Evolutionary conservation across 2,797 vertebrate species (phyloP).

Genomic region (Amniataba percoides): DNA sequence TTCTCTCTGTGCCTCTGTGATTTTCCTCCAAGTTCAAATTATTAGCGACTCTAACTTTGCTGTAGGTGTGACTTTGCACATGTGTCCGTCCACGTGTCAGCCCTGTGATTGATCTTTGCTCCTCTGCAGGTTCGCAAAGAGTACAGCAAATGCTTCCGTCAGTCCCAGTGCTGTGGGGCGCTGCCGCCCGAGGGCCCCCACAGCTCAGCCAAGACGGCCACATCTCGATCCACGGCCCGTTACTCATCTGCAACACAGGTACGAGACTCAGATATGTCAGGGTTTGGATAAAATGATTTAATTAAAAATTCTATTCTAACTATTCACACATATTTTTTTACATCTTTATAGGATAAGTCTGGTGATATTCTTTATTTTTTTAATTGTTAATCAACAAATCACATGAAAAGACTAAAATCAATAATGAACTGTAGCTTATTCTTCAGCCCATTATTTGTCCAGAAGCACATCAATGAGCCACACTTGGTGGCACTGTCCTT

Average conservation of each 20-base stretch:
- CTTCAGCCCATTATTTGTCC: not conserved
- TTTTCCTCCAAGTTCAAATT: not conserved
- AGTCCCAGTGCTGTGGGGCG: slow-evolving; percentile 94
- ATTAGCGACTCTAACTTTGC: slow-evolving; percentile 3
- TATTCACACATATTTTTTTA: not conserved
- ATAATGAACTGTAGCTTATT: not conserved
- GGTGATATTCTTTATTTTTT: not conserved
- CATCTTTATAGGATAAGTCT: not conserved
- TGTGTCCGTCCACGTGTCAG: not conserved
- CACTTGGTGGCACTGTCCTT: not conserved
- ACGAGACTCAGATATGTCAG: slow-evolving; percentile 39
- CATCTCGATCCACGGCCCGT: slow-evolving; percentile 93
- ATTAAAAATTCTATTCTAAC: too few relatives aligned
- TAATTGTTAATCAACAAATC: not conserved
- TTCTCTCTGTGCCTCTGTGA: too few relatives aligned
- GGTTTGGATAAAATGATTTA: slow-evolving; percentile 6
- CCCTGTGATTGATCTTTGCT: slow-evolving; percentile 37
- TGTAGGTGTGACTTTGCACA: not conserved
- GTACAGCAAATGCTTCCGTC: slow-evolving; percentile 97
- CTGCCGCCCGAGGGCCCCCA: slow-evolving; percentile 94
- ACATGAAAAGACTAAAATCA: slow-evolving; percentile 6
- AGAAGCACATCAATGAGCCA: not conserved
- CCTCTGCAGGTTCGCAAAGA: slow-evolving; percentile 94
- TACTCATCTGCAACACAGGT: slow-evolving; percentile 99
- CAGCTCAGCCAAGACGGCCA: slow-evolving; percentile 93